Evolutionary conservation across 2,113 vertebrate genomes (phyloP).

Genomic region (Tragelaphus strepsiceros): DNA sequence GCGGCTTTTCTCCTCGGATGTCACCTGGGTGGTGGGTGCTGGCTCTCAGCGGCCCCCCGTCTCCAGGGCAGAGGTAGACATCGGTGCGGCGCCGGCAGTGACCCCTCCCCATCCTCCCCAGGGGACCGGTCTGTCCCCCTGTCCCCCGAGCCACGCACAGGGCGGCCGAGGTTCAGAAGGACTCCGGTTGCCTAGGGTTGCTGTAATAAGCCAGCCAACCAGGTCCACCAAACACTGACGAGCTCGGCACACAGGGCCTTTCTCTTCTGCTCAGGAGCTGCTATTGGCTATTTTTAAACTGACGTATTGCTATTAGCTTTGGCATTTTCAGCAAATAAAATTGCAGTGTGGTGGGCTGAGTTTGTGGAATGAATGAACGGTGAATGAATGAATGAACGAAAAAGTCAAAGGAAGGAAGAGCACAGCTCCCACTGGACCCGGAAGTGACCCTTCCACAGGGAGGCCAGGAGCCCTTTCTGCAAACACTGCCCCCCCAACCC

Average conservation of each 20-base stretch:
- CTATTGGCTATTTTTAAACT: background rate
- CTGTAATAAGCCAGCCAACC: background rate
- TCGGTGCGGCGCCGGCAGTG: fast-evolving
- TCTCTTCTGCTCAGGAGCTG: background rate
- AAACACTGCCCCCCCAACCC: background rate
- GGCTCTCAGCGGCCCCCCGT: too few relatives aligned
- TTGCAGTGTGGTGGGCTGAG: too few relatives aligned
- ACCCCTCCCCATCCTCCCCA: background rate
- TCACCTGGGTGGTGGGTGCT: background rate
- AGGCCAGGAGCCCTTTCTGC: background rate
- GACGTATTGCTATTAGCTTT: background rate
- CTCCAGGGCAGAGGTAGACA: fast-evolving
- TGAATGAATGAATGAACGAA: background rate
- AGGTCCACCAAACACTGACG: background rate
- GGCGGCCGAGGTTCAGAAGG: fast-evolving
- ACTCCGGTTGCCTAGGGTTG: background rate
- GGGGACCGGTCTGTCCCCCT: too few relatives aligned
- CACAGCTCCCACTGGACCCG: too few relatives aligned
- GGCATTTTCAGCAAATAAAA: background rate
- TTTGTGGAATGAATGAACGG: background rate
- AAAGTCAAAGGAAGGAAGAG: background rate
- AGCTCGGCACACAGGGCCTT: background rate
- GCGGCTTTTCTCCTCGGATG: fast-evolving
- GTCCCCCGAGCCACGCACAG: too few relatives aligned
- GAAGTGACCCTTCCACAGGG: fast-evolving